Percentiles rank a stretch among this genome's conserved stretches.
These are phyloP conservation scores for Sesia bembeciformis DNA, from an alignment of 2,888 invertebrate genomes.

Conservation along the genomic window DNA sequence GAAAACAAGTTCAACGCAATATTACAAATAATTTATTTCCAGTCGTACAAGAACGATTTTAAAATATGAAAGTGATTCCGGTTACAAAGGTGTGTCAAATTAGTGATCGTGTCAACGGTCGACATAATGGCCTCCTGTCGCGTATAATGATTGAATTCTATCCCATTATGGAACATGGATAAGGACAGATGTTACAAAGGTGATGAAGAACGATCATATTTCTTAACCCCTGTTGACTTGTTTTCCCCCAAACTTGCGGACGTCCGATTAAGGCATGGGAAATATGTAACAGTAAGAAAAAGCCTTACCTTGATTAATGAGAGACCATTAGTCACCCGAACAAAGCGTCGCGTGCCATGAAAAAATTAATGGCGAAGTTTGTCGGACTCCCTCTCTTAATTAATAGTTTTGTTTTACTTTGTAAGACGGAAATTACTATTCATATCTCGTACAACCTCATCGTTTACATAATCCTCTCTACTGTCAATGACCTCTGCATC, in stretches of 20 bases:
- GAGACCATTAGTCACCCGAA: constrained; percentile 23
- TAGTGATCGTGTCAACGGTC: no score
- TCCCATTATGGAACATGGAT: background rate
- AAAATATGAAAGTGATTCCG: no score
- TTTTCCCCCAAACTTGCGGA: background rate
- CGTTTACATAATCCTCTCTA: background rate
- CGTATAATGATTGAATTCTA: no score
- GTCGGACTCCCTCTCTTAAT: constrained; percentile 14
- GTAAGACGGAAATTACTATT: background rate
- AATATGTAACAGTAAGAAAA: constrained; percentile 8
- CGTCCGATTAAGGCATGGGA: constrained; percentile 1
- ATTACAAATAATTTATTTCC: no score
- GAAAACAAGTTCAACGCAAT: no score
- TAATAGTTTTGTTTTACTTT: constrained; percentile 6
- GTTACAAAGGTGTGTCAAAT: no score
- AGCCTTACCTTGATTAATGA: constrained; percentile 20
- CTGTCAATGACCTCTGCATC: background rate
- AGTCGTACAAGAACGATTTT: no score
- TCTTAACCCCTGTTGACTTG: background rate
- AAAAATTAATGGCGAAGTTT: constrained; percentile 18
- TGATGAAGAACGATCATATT: background rate
- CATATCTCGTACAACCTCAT: background rate
- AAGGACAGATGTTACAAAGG: background rate
- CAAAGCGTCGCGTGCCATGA: constrained; percentile 15
- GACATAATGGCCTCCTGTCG: no score